These are phyloP conservation scores for Perizoma affinitatum DNA, from an alignment of 2,888 invertebrate species.

Conservation along the genomic window DNA sequence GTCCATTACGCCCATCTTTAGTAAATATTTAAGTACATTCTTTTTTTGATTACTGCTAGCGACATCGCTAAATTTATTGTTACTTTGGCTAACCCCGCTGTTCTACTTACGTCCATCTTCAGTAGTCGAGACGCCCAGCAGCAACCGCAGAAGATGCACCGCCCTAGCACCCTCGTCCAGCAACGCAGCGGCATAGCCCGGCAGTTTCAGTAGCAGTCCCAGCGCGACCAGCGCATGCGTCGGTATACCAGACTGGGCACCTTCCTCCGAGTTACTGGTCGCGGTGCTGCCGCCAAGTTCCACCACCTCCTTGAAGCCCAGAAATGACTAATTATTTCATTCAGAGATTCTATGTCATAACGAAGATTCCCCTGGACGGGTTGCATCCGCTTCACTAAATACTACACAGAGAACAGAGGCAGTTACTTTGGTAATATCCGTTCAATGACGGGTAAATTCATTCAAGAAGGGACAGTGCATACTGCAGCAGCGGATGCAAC, in stretches of 20 bases:
- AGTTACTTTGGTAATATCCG: too few relatives aligned
- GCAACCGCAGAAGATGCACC: conserved; percentile 92
- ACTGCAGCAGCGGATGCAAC: background rate
- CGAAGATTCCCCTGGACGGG: background rate
- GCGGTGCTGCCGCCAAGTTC: conserved; percentile 57
- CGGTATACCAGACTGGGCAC: conserved; percentile 85
- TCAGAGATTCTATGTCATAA: background rate
- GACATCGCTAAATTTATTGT: too few relatives aligned
- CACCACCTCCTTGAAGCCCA: conserved; percentile 60
- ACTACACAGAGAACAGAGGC: too few relatives aligned
- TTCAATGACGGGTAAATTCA: too few relatives aligned
- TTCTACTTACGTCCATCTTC: conserved; percentile 91
- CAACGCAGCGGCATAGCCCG: conserved; percentile 95
- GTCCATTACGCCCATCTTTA: too few relatives aligned
- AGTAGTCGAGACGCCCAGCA: conserved; percentile 95
- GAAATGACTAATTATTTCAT: conserved; percentile 5
- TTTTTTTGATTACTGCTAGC: too few relatives aligned
- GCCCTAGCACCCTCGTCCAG: conserved; percentile 93
- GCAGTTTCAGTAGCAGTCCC: conserved; percentile 93
- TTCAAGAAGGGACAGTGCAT: too few relatives aligned
- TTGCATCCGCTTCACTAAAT: background rate
- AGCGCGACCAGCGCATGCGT: conserved; percentile 96
- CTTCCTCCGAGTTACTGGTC: conserved; percentile 65
- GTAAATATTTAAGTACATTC: too few relatives aligned
- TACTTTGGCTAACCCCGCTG: background rate